A percentile compares a stretch with the other conserved stretches of the same genome.
phyloP scores from a whole-genome alignment of 92 coral and sea anemone species.

The Porites lobata region DNA sequence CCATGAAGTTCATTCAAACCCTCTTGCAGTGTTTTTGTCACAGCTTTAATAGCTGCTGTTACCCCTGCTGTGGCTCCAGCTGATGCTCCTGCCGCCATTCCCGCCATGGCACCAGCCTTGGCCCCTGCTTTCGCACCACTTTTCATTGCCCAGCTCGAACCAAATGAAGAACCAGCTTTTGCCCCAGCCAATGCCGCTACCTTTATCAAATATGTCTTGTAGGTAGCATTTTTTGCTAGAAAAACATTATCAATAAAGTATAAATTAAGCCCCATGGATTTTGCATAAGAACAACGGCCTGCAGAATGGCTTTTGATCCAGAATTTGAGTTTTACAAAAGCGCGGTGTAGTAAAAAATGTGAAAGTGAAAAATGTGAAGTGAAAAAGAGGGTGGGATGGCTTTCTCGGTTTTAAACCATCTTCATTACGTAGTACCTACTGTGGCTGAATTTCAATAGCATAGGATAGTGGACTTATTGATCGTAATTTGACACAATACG shows the following conservation, averaged over 20 bases:
- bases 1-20: constrained; percentile 24
- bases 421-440: too few species aligned
- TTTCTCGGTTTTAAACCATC: too few species aligned
- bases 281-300: too few species aligned
- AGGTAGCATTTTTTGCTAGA: constrained; percentile 7
- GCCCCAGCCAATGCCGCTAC: constrained; percentile 21
- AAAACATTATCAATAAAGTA: not conserved
- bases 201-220: not conserved
- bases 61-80: constrained; percentile 65
- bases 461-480: too few species aligned
- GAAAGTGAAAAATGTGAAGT: too few species aligned
- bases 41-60: constrained; percentile 12
- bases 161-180: constrained; percentile 57
- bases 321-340: too few species aligned
- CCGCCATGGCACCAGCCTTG: constrained; percentile 71
- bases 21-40: constrained; percentile 13
- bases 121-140: constrained; percentile 66
- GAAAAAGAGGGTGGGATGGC: too few species aligned
- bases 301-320: too few species aligned
- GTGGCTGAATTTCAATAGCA: too few species aligned
- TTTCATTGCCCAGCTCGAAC: constrained; percentile 52
- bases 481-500: too few species aligned
- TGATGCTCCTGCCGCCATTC: constrained; percentile 57
- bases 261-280: too few species aligned
- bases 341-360: too few species aligned